Conservation (phyloP, 1,140 invertebrate genomes). For the Drosophila sechellia region DNA sequence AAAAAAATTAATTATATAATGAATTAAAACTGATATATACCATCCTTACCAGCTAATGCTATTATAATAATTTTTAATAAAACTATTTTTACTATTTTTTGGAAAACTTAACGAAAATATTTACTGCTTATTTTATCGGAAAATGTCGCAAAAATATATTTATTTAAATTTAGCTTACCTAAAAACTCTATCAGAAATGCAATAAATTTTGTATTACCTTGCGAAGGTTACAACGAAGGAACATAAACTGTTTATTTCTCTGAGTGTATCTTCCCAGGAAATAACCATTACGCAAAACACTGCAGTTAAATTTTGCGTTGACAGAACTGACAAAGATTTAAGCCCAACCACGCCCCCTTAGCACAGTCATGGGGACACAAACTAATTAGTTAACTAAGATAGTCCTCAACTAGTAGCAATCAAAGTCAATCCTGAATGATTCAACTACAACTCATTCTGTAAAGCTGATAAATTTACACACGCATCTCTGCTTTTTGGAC, state of each 20-base stretch:
- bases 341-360: conserved; percentile 2
- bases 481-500: conserved; percentile 53
- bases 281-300: not conserved
- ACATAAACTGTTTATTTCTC: not conserved
- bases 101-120: no score
- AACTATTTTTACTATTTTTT: no score
- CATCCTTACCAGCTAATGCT: no score
- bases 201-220: no score
- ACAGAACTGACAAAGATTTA: conserved; percentile 19
- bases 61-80: no score
- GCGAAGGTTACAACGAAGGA: no score
- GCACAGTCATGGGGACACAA: not conserved
- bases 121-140: no score
- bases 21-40: no score
- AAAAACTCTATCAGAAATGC: no score
- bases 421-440: conserved; percentile 39
- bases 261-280: conserved; percentile 2
- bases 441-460: conserved; percentile 3
- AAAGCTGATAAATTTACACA: conserved; percentile 39
- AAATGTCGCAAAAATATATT: no score
- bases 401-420: conserved; percentile 20
- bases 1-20: no score
- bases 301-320: not conserved
- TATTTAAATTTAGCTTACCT: no score
- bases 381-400: conserved; percentile 3